Base-by-base conservation (phyloP, 2,888 invertebrate species). In the Pterostichus niger region DNA sequence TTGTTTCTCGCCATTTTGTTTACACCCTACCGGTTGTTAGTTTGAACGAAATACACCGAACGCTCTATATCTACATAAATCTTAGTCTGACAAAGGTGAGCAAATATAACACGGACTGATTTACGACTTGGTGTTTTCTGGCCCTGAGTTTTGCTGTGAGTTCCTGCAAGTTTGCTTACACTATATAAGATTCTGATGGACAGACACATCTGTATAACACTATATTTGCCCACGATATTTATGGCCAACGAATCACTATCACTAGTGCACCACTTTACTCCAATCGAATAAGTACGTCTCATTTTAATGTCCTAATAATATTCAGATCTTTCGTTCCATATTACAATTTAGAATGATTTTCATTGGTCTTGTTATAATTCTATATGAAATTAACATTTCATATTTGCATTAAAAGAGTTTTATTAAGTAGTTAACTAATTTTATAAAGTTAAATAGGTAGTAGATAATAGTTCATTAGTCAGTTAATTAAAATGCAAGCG, bases 151-250 rank as follows among this genome's bases (percentile, higher is more conserved):
- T 79, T 79, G 40, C 78, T 44, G 40, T 71, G n/a, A 71, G 68
- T 71, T 71, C 68, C 68, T 71, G 68, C 44, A 78, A 78, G 81
- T 81, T 81, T 81, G 56, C 81, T 71, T 81, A 52, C n/a, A 80
- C 54, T 81, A 71, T 81, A 56, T 81, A 56, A 35, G 54, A 81
- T 81, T 71, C 46, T 44, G 56, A 81, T 81, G 71, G 71, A 81
- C 81, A 44, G 81, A 54, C 81, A 40, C 17, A 13, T 71, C 71
- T 54, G 56, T 81, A 81, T 80, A 68, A 71, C 64, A 64, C 64
- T 31, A 68, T 71, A 17, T 78, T 61, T 61, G 40, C 54, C 15
- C 61, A 7, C n/a, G 81, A 71, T 81, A 81, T 81, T 81, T 81
- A 81, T 81, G 49, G 71, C 54, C 15, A 15, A 35, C 6, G 56